These are phyloP conservation scores for Neelides sp. DNA, from an alignment of 1,140 invertebrate genomes.

Conservation along the genomic window DNA sequence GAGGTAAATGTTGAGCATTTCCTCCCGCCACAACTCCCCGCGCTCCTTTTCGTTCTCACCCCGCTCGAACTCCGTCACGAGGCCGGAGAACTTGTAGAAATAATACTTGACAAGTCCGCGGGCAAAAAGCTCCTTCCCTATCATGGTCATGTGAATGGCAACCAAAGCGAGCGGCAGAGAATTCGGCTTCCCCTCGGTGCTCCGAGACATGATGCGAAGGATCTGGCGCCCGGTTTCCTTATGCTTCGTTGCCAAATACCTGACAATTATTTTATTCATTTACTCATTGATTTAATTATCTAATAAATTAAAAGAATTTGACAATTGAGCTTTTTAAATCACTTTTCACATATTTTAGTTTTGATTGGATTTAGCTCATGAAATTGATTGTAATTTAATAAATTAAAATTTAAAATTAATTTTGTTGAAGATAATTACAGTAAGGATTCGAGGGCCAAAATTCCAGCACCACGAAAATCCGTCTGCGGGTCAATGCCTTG, in stretches of 20 bases:
- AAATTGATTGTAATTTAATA: neutral
- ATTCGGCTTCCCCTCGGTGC: no score
- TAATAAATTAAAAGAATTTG: neutral
- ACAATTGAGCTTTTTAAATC: neutral
- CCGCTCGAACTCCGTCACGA: constrained; percentile 13
- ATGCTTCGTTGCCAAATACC: constrained; percentile 63
- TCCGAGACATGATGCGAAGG: constrained; percentile 85
- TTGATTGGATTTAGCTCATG: neutral
- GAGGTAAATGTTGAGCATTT: constrained; percentile 10
- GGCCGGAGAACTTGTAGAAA: constrained; percentile 58
- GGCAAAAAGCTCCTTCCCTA: constrained; percentile 68
- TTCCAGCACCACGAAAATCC: constrained; percentile 94
- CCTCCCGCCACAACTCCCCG: constrained; percentile 7
- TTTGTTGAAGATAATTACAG: constrained; percentile 43
- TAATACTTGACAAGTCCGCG: constrained; percentile 76
- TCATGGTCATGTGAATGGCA: constrained; percentile 85
- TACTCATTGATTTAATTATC: neutral
- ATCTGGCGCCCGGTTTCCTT: constrained; percentile 63
- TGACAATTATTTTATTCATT: constrained; percentile 11
- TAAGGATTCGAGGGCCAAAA: constrained; percentile 85
- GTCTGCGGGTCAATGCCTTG: constrained; percentile 94
- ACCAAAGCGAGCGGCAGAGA: constrained; percentile 53
- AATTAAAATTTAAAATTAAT: neutral
- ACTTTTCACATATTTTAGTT: neutral
- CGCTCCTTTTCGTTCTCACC: constrained; percentile 5